Evolutionary conservation across 2,113 vertebrate genomes (phyloP), one percentile per base, ranked within the genome.

Genomic region (Tapirus terrestris): DNA sequence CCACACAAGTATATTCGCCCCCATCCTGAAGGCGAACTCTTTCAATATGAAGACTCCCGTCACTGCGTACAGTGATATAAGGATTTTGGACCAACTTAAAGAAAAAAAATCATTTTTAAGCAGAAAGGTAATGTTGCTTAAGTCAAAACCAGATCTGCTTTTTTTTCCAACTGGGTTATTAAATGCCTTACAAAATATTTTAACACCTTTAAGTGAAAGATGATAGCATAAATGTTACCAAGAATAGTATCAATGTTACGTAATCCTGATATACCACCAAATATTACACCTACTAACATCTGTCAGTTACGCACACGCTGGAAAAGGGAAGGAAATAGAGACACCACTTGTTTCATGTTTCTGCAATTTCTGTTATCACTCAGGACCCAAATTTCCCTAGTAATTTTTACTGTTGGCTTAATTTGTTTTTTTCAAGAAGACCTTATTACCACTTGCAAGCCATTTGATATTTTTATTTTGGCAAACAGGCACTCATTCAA

Each of bases 1-100:
- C 99, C 98, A 99, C 98, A 96, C 99, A 99, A 95, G 99, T 99
- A 79, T 99, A 99, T 51, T 99, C 98, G 0, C 99, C 99, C 0
- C 98, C 98, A 5, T 99, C 99, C 76, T 99, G 99, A 97, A 99
- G 98, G 29, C 98, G 99, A 43, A 99, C 98, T 76, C 99, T 98
- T 96, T 99, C 99, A 25, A 99, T 99, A 82, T 99, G 99, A 89
- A 99, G 99, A 97, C 99, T 99, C 25, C 99, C 99, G 6, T 99
- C 99, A 20, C 98, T 99, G 76, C 99, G 99, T 53, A 99, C 96
- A 0, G 98, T 99, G 82, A 99, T 48, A 33, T 99, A 99, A 9
- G 99, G 99, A 88, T 98, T 99, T 72, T 99, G 99, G 61, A 99
- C 98, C 98, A 99, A 98, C 99, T 99, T 98, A 96, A 91, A 73